A percentile compares a stretch with the other conserved stretches of the same genome.
phyloP scores from a whole-genome alignment of 2,888 invertebrate species.

The Baronia brevicornis region DNA sequence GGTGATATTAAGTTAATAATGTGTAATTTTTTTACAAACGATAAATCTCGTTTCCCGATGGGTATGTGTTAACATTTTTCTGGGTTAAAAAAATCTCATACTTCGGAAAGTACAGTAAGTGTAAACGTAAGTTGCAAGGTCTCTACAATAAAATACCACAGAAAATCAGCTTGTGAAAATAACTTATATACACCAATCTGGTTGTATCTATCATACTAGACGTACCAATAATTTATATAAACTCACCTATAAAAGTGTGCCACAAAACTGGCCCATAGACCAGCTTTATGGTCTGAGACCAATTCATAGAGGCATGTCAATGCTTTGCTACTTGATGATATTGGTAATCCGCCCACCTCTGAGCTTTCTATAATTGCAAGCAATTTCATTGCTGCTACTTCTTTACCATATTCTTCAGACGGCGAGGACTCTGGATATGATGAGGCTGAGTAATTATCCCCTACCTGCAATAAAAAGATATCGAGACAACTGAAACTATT shows the following conservation, averaged over 20 bases:
- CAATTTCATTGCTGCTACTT: constrained; percentile 55
- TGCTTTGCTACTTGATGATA: constrained; percentile 36
- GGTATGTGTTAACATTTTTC: no score
- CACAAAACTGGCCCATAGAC: constrained; percentile 76
- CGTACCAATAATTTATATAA: no score
- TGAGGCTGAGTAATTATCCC: constrained; percentile 39
- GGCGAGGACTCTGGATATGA: constrained; percentile 65
- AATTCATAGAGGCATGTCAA: constrained; percentile 46
- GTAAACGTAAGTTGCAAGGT: no score
- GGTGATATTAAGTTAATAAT: no score
- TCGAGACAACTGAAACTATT: background rate
- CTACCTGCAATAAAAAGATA: constrained; percentile 39
- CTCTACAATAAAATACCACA: no score
- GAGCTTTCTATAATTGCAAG: constrained; percentile 50
- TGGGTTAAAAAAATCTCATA: no score
- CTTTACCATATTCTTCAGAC: constrained; percentile 54
- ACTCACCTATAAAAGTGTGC: constrained; percentile 71
- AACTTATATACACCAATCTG: no score
- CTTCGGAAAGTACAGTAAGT: no score
- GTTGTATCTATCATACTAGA: no score
- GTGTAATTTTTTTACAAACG: no score
- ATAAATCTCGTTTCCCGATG: no score
- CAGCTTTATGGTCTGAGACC: constrained; percentile 67
- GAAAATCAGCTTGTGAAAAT: no score
- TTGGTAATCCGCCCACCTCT: constrained; percentile 43